Evolutionary conservation across 2,888 invertebrate species (phyloP).

Genomic region (Morpho deidamia): DNA sequence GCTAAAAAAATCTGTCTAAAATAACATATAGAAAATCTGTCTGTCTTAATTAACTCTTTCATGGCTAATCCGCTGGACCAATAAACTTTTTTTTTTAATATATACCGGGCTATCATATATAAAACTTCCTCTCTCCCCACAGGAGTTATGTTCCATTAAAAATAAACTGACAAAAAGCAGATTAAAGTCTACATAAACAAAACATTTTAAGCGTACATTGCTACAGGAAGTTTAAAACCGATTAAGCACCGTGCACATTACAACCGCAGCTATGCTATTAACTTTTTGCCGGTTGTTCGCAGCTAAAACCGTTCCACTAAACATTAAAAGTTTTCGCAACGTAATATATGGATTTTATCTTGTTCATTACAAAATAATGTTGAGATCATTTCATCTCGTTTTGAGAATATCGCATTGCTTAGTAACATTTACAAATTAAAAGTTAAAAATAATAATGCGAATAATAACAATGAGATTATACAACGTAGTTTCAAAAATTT

Average conservation of each 20-base stretch:
- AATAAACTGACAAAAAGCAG: neutral
- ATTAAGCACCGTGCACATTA: constrained; percentile 19
- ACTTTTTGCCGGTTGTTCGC: constrained; percentile 17
- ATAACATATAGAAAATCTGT: too few relatives aligned
- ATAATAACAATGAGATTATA: too few relatives aligned
- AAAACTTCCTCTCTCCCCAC: too few relatives aligned
- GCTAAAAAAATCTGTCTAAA: too few relatives aligned
- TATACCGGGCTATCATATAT: too few relatives aligned
- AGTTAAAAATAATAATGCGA: too few relatives aligned
- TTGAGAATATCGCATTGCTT: too few relatives aligned
- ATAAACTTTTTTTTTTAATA: too few relatives aligned
- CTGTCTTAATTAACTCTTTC: too few relatives aligned
- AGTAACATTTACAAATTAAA: too few relatives aligned
- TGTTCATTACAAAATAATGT: neutral
- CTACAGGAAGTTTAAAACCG: constrained; percentile 15
- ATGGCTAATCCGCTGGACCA: too few relatives aligned
- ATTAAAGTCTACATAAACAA: neutral
- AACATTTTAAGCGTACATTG: constrained; percentile 5
- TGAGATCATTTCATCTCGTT: neutral
- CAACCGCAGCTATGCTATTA: constrained; percentile 16
- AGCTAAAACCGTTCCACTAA: constrained; percentile 15
- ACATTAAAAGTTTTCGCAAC: constrained; percentile 15
- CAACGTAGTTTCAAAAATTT: too few relatives aligned
- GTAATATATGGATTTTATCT: constrained; percentile 5
- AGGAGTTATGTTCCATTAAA: neutral